Evolutionary conservation across 2,888 invertebrate genomes (phyloP).

Genomic region (Chromoteleia sp.): DNA sequence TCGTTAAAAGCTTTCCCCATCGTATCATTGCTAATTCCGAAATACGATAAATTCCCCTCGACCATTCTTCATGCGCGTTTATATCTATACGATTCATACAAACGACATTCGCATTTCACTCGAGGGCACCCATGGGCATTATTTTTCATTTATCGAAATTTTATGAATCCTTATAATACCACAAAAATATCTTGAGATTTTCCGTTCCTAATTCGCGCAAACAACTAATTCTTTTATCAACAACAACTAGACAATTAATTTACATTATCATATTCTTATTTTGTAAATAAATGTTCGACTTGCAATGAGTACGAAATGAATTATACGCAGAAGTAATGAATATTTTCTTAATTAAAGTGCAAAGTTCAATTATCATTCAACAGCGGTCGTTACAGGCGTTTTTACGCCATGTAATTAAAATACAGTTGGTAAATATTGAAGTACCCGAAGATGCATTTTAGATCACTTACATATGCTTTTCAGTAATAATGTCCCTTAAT

Average conservation of each 20-base stretch:
- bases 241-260: constrained; percentile 14
- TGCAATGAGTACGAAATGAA: no score
- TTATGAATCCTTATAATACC: constrained; percentile 68
- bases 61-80: constrained; percentile 38
- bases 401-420: constrained; percentile 33
- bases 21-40: constrained; percentile 63
- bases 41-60: constrained; percentile 56
- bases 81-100: constrained; percentile 13
- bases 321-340: constrained; percentile 7
- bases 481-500: constrained; percentile 47
- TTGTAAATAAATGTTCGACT: no score
- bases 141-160: constrained; percentile 71
- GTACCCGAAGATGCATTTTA: constrained; percentile 36
- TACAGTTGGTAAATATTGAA: constrained; percentile 3
- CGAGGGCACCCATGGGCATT: constrained; percentile 42
- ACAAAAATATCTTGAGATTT: constrained; percentile 13
- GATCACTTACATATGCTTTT: constrained; percentile 35
- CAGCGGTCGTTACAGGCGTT: constrained; percentile 14
- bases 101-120: constrained; percentile 25
- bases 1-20: constrained; percentile 59
- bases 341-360: constrained; percentile 20
- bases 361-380: constrained; percentile 17
- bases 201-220: neutral
- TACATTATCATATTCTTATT: neutral
- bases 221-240: neutral